Base-by-base conservation (phyloP, 2,113 vertebrate species). In the Solenodon paradoxus region DNA sequence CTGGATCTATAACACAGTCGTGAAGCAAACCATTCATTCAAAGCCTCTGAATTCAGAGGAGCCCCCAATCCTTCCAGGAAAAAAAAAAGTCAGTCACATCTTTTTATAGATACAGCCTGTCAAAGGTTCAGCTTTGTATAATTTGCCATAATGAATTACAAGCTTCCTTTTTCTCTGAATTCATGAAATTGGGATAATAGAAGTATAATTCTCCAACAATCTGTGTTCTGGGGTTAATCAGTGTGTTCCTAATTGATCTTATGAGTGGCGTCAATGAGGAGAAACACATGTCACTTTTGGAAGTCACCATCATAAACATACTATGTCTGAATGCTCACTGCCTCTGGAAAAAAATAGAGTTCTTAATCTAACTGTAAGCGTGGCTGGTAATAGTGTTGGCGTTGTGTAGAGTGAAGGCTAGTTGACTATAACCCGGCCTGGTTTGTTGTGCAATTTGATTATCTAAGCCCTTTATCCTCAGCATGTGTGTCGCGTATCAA, bases 211-310 rank as follows among this genome's bases (percentile, higher is more conserved):
- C 84, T 90, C 75, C 77, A 35, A 81, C 71, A 94, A 96, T 78
- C 40, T 51, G 35, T 87, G 84, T 69, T 88, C 95, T 97, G 95
- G 95, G 95, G 87, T 88, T 97, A 82, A 95, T 94, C 92, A 96
- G 49, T 66, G 51, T 78, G 22, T 24, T 95, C 68, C 72, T 97
- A 92, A 95, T 85, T 97, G 94, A 35, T 89, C 95, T 92, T 93
- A 89, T 72, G 40, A 96, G 93, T 15, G 12, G 55, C 69, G 88
- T 61, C 53, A 90, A 51, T 88, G 77, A 96, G 30, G 84, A 95
- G 95, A 96, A 97, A 94, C 97, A 93, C 38, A 94, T 92, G 96
- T 95, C 63, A 45, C 53, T 95, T 94, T 94, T 88, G 95, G 96
- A 97, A 95, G 49, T 55, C 51, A 90, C 66, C 61, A 30, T 5